A percentile compares a stretch with the other conserved stretches of the same genome.
Evolutionary conservation across 2,113 vertebrate genomes (phyloP).

Genomic region (Indri indri): DNA sequence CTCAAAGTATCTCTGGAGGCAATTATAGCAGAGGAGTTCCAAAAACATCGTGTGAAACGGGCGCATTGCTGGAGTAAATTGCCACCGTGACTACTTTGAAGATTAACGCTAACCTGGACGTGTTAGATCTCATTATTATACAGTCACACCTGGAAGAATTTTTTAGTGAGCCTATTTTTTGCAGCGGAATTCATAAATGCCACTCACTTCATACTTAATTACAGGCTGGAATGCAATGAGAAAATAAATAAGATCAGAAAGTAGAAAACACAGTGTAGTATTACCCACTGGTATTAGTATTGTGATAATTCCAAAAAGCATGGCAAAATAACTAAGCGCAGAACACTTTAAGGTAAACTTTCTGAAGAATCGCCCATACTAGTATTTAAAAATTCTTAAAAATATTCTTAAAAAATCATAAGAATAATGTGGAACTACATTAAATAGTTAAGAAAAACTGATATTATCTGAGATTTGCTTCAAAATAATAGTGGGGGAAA

Average conservation of each 20-base stretch:
- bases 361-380: background rate
- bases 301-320: background rate
- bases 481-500: background rate
- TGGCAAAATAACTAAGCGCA: background rate
- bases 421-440: background rate
- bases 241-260: constrained; percentile 13
- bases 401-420: background rate
- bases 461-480: background rate
- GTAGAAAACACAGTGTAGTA: background rate
- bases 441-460: constrained; percentile 3
- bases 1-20: background rate
- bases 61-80: background rate
- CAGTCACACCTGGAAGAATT: background rate
- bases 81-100: constrained; percentile 13
- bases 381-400: background rate
- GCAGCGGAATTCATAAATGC: background rate
- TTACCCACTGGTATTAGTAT: background rate
- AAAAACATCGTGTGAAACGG: background rate
- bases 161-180: background rate
- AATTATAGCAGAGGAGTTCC: background rate
- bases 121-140: background rate
- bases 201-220: background rate
- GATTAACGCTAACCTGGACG: constrained; percentile 11
- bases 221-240: constrained; percentile 17
- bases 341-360: background rate